Evolutionary conservation across 2,888 invertebrate genomes (phyloP).

Genomic region (Drosophila nr. perissopoda): DNA sequence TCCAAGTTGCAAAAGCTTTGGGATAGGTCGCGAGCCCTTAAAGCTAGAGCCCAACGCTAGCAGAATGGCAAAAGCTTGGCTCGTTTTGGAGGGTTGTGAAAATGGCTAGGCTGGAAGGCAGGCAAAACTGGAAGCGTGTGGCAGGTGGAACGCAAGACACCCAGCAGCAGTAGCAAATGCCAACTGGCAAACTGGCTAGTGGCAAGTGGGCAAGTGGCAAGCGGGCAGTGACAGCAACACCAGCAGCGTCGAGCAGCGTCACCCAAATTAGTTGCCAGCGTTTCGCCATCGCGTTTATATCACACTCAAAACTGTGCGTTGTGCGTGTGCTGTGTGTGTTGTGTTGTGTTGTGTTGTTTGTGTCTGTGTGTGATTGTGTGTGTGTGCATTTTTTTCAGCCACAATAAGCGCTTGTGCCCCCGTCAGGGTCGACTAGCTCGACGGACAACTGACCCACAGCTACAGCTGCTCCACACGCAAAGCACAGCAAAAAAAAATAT

Average conservation of each 20-base stretch:
- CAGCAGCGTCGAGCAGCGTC: slow-evolving; percentile 45
- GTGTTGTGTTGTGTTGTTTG: not conserved
- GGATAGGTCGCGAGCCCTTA: slow-evolving; percentile 60
- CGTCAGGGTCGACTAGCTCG: slow-evolving; percentile 3
- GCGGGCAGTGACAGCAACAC: slow-evolving; percentile 31
- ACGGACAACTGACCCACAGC: slow-evolving; percentile 3
- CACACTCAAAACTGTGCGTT: slow-evolving; percentile 26
- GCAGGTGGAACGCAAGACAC: slow-evolving; percentile 42
- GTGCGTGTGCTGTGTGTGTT: slow-evolving; percentile 2
- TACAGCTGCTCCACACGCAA: not conserved
- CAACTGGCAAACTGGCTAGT: not conserved
- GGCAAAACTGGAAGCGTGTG: slow-evolving; percentile 35
- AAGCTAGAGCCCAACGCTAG: slow-evolving; percentile 1
- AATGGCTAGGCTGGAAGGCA: slow-evolving; percentile 28
- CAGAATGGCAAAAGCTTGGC: slow-evolving; percentile 16
- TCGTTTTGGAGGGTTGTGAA: slow-evolving; percentile 21
- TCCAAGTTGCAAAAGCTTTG: slow-evolving; percentile 58
- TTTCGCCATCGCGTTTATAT: slow-evolving; percentile 77
- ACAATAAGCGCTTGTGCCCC: not conserved
- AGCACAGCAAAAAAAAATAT: not conserved
- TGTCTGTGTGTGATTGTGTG: not conserved
- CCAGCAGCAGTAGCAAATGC: slow-evolving; percentile 18
- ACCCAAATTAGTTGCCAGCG: slow-evolving; percentile 79
- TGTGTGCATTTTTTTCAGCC: not conserved
- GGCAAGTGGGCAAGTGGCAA: slow-evolving; percentile 12